Evolutionary conservation across 2,113 vertebrate species (phyloP).

Genomic region (Takifugu bimaculatus): DNA sequence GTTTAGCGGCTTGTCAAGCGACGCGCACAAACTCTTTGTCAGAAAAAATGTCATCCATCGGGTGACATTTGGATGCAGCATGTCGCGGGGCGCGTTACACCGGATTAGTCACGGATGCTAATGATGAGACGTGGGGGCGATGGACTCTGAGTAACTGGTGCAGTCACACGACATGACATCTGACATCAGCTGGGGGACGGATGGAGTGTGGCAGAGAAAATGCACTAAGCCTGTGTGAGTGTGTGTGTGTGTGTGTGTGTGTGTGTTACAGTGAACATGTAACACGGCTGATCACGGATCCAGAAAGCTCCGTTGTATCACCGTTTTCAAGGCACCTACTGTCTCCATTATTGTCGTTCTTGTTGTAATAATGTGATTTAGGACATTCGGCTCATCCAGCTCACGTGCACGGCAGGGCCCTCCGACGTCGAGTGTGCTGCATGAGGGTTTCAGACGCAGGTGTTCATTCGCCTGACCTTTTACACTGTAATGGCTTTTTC

Average conservation of each 20-base stretch:
- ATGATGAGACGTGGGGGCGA: slow-evolving; percentile 18
- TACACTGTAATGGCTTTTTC: too few relatives aligned
- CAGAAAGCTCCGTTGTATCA: too few relatives aligned
- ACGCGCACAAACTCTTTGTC: background rate
- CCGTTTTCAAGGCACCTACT: too few relatives aligned
- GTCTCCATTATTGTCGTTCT: too few relatives aligned
- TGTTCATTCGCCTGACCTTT: too few relatives aligned
- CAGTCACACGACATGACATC: slow-evolving; percentile 17
- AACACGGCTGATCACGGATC: background rate
- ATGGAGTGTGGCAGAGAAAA: slow-evolving; percentile 21
- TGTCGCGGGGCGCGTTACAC: slow-evolving; percentile 11
- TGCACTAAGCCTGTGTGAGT: background rate
- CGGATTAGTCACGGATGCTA: slow-evolving; percentile 6
- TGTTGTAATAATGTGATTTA: too few relatives aligned
- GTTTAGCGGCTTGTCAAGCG: slow-evolving; percentile 21
- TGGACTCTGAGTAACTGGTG: slow-evolving; percentile 24
- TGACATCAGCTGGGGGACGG: slow-evolving; percentile 20
- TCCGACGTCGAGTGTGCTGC: too few relatives aligned
- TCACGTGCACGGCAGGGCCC: too few relatives aligned
- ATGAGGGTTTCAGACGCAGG: too few relatives aligned
- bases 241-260: background rate
- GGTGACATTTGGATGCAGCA: slow-evolving; percentile 14
- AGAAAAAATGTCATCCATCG: slow-evolving; percentile 2
- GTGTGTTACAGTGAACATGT: slow-evolving; percentile 15
- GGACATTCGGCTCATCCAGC: too few relatives aligned